Base-by-base conservation (phyloP, 1,140 invertebrate genomes). In the Leguminivora glycinivorella region DNA sequence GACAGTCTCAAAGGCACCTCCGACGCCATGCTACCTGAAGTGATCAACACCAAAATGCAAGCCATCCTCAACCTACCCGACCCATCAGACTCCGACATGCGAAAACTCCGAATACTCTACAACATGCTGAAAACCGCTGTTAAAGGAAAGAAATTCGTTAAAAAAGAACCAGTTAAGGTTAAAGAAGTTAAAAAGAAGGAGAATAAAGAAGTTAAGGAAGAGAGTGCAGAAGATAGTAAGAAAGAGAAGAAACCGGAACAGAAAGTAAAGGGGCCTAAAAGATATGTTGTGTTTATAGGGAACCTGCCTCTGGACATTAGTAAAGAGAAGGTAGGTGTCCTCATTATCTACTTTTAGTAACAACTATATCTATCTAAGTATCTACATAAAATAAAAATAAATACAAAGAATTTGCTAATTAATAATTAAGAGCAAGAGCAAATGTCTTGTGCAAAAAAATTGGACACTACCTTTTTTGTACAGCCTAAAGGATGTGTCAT, bases 271-370 rank as follows among this genome's bases (percentile, higher is more conserved):
- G 84, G 83, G 1, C 86, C 85, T 2, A 91, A 91, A 68, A 77
- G 88, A 85, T 90, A 91, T 85, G 83, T 91, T 3, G 89, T 91
- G 26, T 91, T 91, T 76, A 63, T 91, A 56, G 89, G 89, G 1
- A 91, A 91, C 60, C 77, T 91, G 38, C 84, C 87, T 4, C 66
- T 82, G 5, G 80, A 84, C 73, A 72, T 88, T 70, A 72, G 81
- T 58, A 85, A 84, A 70, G 83, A 86, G 58, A 83, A 79, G 76
- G 89, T 91, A 73, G 71, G 73, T 40, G 1, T 40, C 14, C 2
- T 12, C 10, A 40, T 9, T 4, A 9, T n/a, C n/a, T n/a, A n/a
- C n/a, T n/a, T n/a, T n/a, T n/a, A n/a, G n/a, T 31, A 31, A 31
- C 29, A 4, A 40, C 43, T 34, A 19, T 63, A 5, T 24, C 34